Evolutionary conservation across 2,797 vertebrate genomes (phyloP), one percentile per base, ranked within the genome.

Genomic region (Gymnodraco acuticeps): DNA sequence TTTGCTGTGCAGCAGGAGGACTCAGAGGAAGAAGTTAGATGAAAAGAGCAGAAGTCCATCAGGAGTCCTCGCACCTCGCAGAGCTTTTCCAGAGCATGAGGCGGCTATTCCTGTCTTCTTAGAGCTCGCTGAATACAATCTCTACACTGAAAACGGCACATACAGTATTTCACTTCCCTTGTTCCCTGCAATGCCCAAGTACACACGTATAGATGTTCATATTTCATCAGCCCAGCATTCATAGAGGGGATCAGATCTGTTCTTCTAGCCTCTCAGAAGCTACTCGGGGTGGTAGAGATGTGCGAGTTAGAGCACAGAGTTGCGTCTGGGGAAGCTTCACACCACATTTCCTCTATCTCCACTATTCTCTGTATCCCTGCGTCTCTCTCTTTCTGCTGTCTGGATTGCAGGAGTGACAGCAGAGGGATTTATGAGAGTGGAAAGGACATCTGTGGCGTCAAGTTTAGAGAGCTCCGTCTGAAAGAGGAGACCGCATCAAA

Each of bases 11-110:
- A 66, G 71, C 76, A 53, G 54, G 53, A 81, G 64, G 74, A 75
- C 68, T 88, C 51, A 16, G 77, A 74, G 62, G 59, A 83, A 73
- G 77, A 67, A 80, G 77, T 68, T 63, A 71, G 78, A 88, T 85
- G 81, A 91, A 92, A 33, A 92, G 81, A 77, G 45, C 17, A 8
- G 41, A 56, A 82, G 79, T 78, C 87, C 83, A 85, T 77, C 69
- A 88, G 79, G 80, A 87, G 73, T 83, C 64, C 72, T 72, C 64
- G 66, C 77, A 58, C 80, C 77, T 89, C 48, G 10, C 66, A 54
- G 58, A 77, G 70, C 73, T 62, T 80, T 71, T 80, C 65, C 78
- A 56, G 81, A 81, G 75, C 33, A 75, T 77, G 46, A 79, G 74
- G 60, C 70, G 73, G 66, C 73, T 81, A 77, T 88, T 82, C 81